These are phyloP conservation scores for Pemphredon lugubris DNA, from an alignment of 2,888 invertebrate species.

Conservation along the genomic window DNA sequence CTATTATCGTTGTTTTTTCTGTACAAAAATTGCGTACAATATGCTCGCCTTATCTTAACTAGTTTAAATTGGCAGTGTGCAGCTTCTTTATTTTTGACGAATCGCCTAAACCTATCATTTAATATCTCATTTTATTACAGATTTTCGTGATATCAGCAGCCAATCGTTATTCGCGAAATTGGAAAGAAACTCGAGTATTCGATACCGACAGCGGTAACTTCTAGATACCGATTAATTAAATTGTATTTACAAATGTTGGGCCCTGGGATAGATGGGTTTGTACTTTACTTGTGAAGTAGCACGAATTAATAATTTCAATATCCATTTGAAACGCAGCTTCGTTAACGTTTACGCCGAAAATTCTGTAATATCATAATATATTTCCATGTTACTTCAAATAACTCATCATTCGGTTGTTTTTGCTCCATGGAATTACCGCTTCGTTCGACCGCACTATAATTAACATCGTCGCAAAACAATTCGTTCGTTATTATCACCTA, in stretches of 20 bases:
- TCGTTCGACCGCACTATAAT: slow-evolving; percentile 12
- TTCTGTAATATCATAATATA: slow-evolving; percentile 25
- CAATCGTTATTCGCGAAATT: not conserved
- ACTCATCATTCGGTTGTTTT: not conserved
- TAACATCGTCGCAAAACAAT: slow-evolving; percentile 39
- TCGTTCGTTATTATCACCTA: slow-evolving; percentile 32
- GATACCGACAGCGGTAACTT: not conserved
- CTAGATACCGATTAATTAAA: not conserved
- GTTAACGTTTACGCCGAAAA: slow-evolving; percentile 21
- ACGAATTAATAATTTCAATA: slow-evolving; percentile 16
- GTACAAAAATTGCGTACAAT: slow-evolving; percentile 21
- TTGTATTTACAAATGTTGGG: slow-evolving; percentile 38
- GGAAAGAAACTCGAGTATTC: not conserved
- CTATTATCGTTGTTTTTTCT: slow-evolving; percentile 35
- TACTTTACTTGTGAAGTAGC: slow-evolving; percentile 53
- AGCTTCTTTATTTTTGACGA: slow-evolving; percentile 23
- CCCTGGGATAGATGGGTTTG: slow-evolving; percentile 44
- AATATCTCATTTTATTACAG: slow-evolving; percentile 25
- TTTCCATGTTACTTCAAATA: slow-evolving; percentile 19
- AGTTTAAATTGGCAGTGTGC: slow-evolving; percentile 44
- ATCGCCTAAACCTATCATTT: slow-evolving; percentile 34
- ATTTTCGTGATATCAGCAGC: not conserved
- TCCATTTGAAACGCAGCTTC: slow-evolving; percentile 8
- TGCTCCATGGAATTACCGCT: not conserved
- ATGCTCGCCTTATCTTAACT: slow-evolving; percentile 30